Conservation (phyloP, 2,888 invertebrate genomes). For the Eupithecia abbreviata region DNA sequence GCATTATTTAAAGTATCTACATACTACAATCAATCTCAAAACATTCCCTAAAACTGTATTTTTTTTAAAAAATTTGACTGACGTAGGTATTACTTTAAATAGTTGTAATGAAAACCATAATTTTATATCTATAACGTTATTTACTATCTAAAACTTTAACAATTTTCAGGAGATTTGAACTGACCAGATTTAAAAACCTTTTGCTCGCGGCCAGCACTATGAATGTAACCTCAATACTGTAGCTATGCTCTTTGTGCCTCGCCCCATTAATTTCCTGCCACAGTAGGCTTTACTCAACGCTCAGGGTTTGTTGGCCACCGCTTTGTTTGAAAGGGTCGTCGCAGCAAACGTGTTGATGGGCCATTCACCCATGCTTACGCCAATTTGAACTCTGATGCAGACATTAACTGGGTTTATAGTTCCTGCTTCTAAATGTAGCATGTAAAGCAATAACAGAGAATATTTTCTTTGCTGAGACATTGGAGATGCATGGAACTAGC, state of each 20-base stretch:
- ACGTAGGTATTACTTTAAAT: too few relatives aligned
- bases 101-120: not conserved
- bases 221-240: constrained; percentile 50
- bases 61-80: not conserved
- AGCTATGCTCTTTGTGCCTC: constrained; percentile 54
- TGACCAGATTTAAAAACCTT: not conserved
- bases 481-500: not conserved
- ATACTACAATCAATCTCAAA: not conserved
- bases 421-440: not conserved
- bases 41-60: not conserved
- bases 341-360: constrained; percentile 38
- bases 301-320: constrained; percentile 34
- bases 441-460: not conserved
- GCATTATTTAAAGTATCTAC: too few relatives aligned
- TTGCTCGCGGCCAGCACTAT: not conserved
- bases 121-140: not conserved
- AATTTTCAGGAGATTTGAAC: not conserved
- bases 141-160: not conserved
- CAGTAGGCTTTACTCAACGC: constrained; percentile 51
- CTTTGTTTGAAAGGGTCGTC: constrained; percentile 38
- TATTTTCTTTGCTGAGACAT: not conserved
- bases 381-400: constrained; percentile 14
- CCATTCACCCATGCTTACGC: constrained; percentile 23
- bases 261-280: constrained; percentile 53
- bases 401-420: constrained; percentile 22